Conservation (phyloP, 2,797 vertebrate species). For the Simalia tracyae region DNA sequence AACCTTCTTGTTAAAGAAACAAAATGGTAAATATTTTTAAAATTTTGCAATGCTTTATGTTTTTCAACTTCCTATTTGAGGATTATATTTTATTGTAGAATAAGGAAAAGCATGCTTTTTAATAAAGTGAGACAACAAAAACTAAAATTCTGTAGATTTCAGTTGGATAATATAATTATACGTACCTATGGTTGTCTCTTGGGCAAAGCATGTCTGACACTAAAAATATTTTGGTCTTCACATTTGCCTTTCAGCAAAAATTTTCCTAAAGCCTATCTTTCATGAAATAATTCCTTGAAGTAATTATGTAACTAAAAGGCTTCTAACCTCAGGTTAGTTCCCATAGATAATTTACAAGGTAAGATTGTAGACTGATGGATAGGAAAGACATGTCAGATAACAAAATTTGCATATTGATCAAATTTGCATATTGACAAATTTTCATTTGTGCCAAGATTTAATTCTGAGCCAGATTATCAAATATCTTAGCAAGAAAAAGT, state of each 20-base stretch:
- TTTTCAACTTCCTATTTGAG: background rate
- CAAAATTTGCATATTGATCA: conserved; percentile 38
- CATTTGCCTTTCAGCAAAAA: conserved; percentile 23
- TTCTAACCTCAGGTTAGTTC: conserved; percentile 54
- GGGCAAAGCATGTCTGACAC: conserved; percentile 24
- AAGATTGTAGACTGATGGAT: conserved; percentile 50
- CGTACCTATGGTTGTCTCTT: background rate
- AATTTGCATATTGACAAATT: conserved; percentile 3
- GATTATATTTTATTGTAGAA: background rate
- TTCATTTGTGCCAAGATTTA: conserved; percentile 40
- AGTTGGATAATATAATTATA: background rate
- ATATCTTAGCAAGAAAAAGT: conserved; percentile 35
- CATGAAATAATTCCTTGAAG: conserved; percentile 52
- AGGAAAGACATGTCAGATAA: conserved; percentile 49
- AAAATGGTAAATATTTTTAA: background rate
- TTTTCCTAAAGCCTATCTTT: conserved; percentile 48
- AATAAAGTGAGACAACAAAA: too few relatives aligned
- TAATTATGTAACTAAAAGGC: conserved; percentile 66
- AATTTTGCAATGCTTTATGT: background rate
- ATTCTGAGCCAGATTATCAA: conserved; percentile 52
- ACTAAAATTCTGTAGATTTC: background rate
- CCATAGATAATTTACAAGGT: conserved; percentile 54
- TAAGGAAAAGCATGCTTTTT: background rate
- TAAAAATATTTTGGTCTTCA: conserved; percentile 32
- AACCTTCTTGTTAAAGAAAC: too few relatives aligned